Base-by-base conservation (phyloP, 2,113 vertebrate species). In the Pontoporia blainvillei region DNA sequence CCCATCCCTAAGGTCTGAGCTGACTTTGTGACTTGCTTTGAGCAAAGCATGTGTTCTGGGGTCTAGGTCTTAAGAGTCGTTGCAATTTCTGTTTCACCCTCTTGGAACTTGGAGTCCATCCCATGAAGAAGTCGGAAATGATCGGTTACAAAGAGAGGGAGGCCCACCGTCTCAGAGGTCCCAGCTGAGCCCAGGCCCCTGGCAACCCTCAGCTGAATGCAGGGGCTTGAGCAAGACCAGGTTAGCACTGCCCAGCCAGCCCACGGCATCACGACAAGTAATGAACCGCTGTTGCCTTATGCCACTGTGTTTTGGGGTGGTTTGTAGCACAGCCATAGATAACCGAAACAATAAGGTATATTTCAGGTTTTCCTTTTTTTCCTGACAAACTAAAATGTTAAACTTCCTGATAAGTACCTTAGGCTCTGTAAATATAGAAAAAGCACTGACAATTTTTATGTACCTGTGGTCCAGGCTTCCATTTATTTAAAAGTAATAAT, bases 281-380 rank as follows among this genome's bases (percentile, higher is more conserved):
- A 27, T 12, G 59, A 72, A 44, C 34, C 9, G 0, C 18, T 10
- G 41, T n/a, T 64, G 49, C 31, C 66, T 54, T 27, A 41, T 85
- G n/a, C 59, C n/a, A 3, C 59, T 14, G 44, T 75, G 49, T 83
- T 49, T 86, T 61, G 21, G 76, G 39, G 29, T n/a, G 39, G 9
- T 76, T 62, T 90, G n/a, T 36, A 57, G 75, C 44, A 71, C 6
- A 54, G 90, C 21, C 69, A 49, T 36, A 52, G 61, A 41, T 29
- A 57, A 83, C 12, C 0, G n/a, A 49, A 81, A 54, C 52, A 25
- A 8, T 18, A 52, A 57, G 49, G 11, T 67, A 61, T 29, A n/a
- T 46, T 92, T 69, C 78, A 79, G 20, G 57, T 62, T 86, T 83
- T 83, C 61, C 75, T 87, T 96, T 83, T 83, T 44, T 57, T 91